Conservation (phyloP, 1,140 invertebrate genomes). For the Aphelenchoides avenae region DNA sequence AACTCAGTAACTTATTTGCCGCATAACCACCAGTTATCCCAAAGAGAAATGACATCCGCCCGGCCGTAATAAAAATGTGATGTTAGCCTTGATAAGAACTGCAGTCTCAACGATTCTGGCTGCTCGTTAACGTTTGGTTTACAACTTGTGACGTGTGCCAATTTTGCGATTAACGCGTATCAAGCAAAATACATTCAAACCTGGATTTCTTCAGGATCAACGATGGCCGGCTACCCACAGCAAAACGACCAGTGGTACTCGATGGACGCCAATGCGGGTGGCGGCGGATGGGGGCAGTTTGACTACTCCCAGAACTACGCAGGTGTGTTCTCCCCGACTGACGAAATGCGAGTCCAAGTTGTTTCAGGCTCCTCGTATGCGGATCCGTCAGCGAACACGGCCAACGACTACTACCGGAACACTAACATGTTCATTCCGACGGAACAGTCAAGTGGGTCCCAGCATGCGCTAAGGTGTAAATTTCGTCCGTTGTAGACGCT, state of each 20-base stretch:
- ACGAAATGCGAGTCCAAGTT: not conserved
- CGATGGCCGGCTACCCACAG: slow-evolving; percentile 10
- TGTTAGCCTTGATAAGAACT: too few relatives aligned
- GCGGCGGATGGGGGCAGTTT: slow-evolving; percentile 12
- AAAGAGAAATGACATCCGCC: too few relatives aligned
- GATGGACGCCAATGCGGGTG: slow-evolving; percentile 5
- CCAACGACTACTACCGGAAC: slow-evolving; percentile 3
- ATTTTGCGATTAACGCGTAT: too few relatives aligned
- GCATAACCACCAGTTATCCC: too few relatives aligned
- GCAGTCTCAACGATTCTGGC: too few relatives aligned
- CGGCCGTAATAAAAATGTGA: too few relatives aligned
- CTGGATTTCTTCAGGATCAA: too few relatives aligned
- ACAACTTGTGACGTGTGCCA: too few relatives aligned
- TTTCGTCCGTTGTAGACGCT: not conserved
- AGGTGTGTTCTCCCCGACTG: slow-evolving; percentile 7
- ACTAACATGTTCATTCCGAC: slow-evolving; percentile 23
- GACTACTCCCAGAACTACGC: slow-evolving; percentile 15
- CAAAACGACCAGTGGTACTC: slow-evolving; percentile 10
- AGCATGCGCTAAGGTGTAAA: not conserved
- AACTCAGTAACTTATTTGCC: too few relatives aligned
- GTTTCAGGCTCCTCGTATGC: slow-evolving; percentile 15
- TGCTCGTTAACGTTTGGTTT: too few relatives aligned
- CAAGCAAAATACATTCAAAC: too few relatives aligned
- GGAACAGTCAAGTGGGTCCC: not conserved
- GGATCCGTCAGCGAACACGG: slow-evolving; percentile 8